Percentiles rank a stretch among this genome's conserved stretches.
phyloP scores from a whole-genome alignment of 1,140 invertebrate species.

The Arion vulgaris region DNA sequence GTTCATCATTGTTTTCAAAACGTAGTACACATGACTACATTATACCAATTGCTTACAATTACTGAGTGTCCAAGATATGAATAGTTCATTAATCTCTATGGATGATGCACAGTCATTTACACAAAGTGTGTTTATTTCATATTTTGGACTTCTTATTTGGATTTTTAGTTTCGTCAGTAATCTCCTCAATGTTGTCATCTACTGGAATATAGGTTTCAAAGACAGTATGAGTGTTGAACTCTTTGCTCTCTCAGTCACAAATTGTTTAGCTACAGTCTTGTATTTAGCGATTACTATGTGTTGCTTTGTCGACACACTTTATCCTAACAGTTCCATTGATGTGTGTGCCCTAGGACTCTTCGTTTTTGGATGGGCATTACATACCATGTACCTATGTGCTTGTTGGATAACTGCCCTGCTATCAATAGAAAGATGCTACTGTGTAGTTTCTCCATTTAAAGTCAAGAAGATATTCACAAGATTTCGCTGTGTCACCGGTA shows the following conservation, averaged over 20 bases:
- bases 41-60: no score
- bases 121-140: no score
- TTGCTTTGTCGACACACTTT: background rate
- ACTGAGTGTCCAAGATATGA: no score
- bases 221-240: conserved; percentile 14
- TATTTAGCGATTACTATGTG: background rate
- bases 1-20: no score
- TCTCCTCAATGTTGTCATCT: background rate
- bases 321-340: background rate
- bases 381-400: background rate
- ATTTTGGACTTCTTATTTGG: no score
- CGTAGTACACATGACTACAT: no score
- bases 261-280: background rate
- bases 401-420: conserved; percentile 1
- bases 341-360: background rate
- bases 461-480: background rate
- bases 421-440: background rate
- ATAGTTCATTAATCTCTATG: no score
- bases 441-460: conserved; percentile 4
- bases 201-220: background rate
- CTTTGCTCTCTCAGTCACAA: background rate
- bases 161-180: background rate
- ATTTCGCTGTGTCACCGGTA: background rate
- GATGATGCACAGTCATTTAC: no score
- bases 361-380: background rate